phyloP scores from a whole-genome alignment of 2,113 vertebrate species.

The Gallinago jamesoni region DNA sequence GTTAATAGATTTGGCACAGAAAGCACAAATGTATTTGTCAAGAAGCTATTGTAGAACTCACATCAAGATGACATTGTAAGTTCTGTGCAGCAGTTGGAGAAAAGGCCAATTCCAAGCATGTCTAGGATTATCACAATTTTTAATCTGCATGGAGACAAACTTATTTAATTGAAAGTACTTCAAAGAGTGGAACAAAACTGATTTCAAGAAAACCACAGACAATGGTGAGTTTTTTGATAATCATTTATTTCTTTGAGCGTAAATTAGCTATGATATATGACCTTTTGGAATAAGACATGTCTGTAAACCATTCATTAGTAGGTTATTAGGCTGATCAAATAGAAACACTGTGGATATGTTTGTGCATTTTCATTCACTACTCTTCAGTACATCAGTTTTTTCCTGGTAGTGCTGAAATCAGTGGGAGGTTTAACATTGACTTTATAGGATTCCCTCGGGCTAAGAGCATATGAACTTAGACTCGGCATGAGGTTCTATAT shows the following conservation, averaged over 20 bases:
- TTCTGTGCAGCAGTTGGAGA: neutral
- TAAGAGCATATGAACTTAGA: neutral
- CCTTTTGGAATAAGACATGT: neutral
- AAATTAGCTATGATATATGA: neutral
- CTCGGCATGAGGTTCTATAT: neutral
- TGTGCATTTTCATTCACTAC: neutral
- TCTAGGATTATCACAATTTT: neutral
- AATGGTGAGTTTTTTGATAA: neutral
- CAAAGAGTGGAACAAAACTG: neutral
- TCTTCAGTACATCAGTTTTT: neutral
- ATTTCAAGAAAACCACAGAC: neutral
- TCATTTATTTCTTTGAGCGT: neutral
- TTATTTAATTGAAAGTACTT: neutral
- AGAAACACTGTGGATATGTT: neutral
- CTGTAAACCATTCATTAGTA: neutral
- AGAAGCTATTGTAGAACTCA: neutral
- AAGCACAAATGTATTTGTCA: neutral
- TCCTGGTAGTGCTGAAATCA: neutral
- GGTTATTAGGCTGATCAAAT: neutral
- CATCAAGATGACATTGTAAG: neutral
- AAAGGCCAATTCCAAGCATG: neutral
- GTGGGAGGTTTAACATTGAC: neutral
- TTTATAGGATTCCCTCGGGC: neutral
- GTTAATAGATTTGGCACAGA: neutral
- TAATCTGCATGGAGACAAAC: neutral